These are phyloP conservation scores for Linyphia triangularis DNA, from an alignment of 2,888 invertebrate genomes.

Conservation along the genomic window DNA sequence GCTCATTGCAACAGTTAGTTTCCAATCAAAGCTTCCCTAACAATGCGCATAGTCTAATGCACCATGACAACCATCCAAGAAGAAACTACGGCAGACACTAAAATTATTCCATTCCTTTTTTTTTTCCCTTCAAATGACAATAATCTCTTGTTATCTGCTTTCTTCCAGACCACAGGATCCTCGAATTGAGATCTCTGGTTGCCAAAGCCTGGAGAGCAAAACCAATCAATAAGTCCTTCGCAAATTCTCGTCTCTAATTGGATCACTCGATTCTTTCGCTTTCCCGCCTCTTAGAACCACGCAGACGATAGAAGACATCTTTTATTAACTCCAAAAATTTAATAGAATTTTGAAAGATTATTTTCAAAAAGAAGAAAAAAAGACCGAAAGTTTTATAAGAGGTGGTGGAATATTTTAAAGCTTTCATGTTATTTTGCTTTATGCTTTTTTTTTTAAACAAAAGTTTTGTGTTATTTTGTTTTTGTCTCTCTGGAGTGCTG, in stretches of 20 bases:
- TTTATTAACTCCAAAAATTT: constrained; percentile 13
- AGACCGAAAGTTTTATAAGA: not conserved
- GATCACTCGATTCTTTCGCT: constrained; percentile 16
- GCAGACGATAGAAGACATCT: not conserved
- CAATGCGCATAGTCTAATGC: too few relatives aligned
- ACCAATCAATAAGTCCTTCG: constrained; percentile 3
- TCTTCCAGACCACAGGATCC: not conserved
- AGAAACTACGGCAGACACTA: not conserved
- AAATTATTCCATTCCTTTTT: not conserved
- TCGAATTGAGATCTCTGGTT: not conserved
- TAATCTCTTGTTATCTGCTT: not conserved
- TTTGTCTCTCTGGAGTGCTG: not conserved
- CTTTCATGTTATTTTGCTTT: not conserved
- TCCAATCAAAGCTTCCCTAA: too few relatives aligned
- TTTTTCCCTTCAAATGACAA: not conserved
- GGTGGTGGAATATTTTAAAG: not conserved
- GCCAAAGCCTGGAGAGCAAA: not conserved
- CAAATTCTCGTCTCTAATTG: constrained; percentile 21
- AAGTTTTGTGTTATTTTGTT: not conserved
- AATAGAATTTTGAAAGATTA: not conserved
- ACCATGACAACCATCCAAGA: not conserved
- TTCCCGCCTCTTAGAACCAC: not conserved
- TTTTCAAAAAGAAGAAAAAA: not conserved
- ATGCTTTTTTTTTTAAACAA: not conserved
- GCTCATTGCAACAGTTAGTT: too few relatives aligned